A percentile compares a stretch with the other conserved stretches of the same genome.
Conservation (phyloP, 2,888 invertebrate species). For the Agrilus mali region DNA sequence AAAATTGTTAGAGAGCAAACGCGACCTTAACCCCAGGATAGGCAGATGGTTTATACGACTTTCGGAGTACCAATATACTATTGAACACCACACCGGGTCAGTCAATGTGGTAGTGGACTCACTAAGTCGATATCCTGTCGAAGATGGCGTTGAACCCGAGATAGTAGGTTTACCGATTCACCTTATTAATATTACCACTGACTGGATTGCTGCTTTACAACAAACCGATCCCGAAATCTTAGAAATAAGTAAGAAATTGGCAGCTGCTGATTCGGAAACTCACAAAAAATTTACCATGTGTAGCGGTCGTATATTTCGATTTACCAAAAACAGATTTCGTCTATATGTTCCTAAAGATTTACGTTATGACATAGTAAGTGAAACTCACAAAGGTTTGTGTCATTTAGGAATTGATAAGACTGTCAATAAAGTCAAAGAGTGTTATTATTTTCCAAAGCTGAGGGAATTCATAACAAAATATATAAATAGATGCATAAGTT, state of each 20-base stretch:
- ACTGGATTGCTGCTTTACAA: conserved; percentile 5
- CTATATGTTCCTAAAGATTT: conserved; percentile 10
- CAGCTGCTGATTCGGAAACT: too few relatives aligned
- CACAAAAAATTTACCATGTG: conserved; percentile 5
- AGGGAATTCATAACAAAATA: conserved; percentile 18
- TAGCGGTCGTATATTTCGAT: conserved; percentile 10
- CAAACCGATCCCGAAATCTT: conserved; percentile 2
- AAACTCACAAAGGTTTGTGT: conserved; percentile 19
- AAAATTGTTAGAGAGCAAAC: conserved; percentile 1
- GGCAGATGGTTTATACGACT: conserved; percentile 6
- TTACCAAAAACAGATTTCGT: conserved; percentile 5
- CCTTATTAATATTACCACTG: conserved; percentile 1
- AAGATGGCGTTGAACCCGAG: conserved; percentile 7
- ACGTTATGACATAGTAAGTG: neutral
- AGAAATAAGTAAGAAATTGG: too few relatives aligned
- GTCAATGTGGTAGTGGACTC: conserved; percentile 10
- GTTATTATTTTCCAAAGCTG: conserved; percentile 22
- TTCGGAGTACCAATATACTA: conserved; percentile 12
- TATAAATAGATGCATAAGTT: conserved; percentile 18
- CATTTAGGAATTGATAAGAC: conserved; percentile 21
- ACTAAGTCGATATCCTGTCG: conserved; percentile 13
- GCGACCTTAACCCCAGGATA: conserved; percentile 4
- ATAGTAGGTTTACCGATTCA: conserved; percentile 10
- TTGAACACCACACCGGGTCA: conserved; percentile 12
- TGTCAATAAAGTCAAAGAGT: conserved; percentile 9